A percentile compares a stretch with the other conserved stretches of the same genome.
These are phyloP conservation scores for Hestina assimilis DNA, from an alignment of 1,140 invertebrate species.

Conservation along the genomic window DNA sequence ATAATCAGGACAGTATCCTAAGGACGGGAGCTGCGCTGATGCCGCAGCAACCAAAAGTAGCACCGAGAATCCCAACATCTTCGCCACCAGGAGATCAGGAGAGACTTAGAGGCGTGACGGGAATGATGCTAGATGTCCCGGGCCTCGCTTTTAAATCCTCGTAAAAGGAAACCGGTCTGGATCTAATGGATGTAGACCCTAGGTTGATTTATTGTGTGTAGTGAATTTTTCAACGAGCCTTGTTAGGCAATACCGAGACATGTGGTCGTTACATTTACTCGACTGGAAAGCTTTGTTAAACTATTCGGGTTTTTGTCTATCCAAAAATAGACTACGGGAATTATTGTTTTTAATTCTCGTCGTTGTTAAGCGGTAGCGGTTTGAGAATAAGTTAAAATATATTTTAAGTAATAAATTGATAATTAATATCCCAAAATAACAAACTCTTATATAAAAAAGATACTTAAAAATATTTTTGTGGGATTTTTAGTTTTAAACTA, in stretches of 20 bases:
- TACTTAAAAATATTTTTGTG: too few species aligned
- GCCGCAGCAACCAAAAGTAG: conserved; percentile 57
- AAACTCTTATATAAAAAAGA: too few species aligned
- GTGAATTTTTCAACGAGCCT: conserved; percentile 62
- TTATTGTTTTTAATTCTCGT: conserved; percentile 5
- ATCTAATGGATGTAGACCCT: conserved; percentile 56
- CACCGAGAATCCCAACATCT: conserved; percentile 60
- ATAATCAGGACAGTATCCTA: conserved; percentile 76
- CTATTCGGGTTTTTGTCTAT: conserved; percentile 31
- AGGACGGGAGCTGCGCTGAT: conserved; percentile 70
- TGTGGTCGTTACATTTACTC: conserved; percentile 45
- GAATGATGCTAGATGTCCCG: conserved; percentile 54
- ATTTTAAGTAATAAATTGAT: too few species aligned
- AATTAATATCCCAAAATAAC: too few species aligned
- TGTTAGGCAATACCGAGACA: conserved; percentile 54
- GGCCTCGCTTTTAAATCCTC: conserved; percentile 58
- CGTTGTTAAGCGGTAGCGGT: background rate
- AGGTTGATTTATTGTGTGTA: conserved; percentile 57
- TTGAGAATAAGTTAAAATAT: background rate
- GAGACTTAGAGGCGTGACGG: conserved; percentile 36
- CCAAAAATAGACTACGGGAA: conserved; percentile 14
- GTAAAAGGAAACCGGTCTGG: conserved; percentile 57
- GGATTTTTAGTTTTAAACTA: too few species aligned
- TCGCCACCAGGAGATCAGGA: conserved; percentile 32
- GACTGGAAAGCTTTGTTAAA: conserved; percentile 17